phyloP scores from a whole-genome alignment of 2,888 invertebrate species.

The Lasioglossum oenotherae region DNA sequence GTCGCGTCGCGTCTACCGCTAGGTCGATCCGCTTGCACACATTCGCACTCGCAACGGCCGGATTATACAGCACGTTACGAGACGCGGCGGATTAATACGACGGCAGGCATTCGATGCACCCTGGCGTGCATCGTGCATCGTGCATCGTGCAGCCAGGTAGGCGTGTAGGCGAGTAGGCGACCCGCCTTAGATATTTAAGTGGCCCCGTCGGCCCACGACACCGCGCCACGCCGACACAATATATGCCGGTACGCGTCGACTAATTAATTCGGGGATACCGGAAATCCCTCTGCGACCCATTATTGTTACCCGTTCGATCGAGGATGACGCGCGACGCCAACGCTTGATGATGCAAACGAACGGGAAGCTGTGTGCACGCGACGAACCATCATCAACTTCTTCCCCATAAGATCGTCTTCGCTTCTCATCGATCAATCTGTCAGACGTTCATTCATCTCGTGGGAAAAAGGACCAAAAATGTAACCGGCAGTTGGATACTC shows the following conservation, averaged over 20 bases:
- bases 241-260: not conserved
- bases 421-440: not conserved
- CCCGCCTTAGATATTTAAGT: constrained; percentile 5
- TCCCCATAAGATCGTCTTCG: not conserved
- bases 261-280: constrained; percentile 31
- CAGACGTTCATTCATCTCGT: not conserved
- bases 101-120: constrained; percentile 20
- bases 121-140: not conserved
- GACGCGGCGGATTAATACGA: constrained; percentile 37
- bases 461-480: not conserved
- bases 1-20: not conserved
- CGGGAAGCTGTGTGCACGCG: not conserved
- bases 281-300: constrained; percentile 7
- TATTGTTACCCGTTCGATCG: not conserved
- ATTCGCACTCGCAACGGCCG: constrained; percentile 39
- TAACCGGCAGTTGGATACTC: not conserved
- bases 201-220: not conserved
- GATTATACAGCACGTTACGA: constrained; percentile 43
- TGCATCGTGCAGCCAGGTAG: not conserved
- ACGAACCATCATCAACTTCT: not conserved
- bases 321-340: not conserved
- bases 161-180: not conserved
- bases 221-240: not conserved
- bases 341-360: not conserved
- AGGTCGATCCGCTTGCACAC: constrained; percentile 26